phyloP scores from a whole-genome alignment of 2,888 invertebrate species.

The Podotricha telesiphe region DNA sequence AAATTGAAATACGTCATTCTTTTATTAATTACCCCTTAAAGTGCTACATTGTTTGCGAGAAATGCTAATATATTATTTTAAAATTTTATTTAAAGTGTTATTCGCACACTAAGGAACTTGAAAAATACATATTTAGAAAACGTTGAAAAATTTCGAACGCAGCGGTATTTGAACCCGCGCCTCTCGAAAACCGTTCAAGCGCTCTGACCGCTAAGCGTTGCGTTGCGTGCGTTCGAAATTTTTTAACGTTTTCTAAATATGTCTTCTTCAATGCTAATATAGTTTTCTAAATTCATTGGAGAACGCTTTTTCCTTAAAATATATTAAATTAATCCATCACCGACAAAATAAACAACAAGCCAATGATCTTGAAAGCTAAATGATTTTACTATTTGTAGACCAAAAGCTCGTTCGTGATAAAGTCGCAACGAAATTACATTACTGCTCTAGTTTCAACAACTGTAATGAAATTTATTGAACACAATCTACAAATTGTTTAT shows the following conservation, averaged over 20 bases:
- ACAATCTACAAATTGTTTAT: slow-evolving; percentile 10
- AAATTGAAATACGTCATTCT: slow-evolving; percentile 21
- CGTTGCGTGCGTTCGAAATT: too few species aligned
- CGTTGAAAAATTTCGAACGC: too few species aligned
- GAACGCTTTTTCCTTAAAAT: too few species aligned
- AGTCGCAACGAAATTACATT: slow-evolving; percentile 34
- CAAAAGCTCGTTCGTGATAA: slow-evolving; percentile 21
- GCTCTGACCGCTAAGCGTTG: too few species aligned
- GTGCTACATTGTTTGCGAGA: slow-evolving; percentile 10
- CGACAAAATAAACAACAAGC: slow-evolving; percentile 18
- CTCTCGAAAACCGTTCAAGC: too few species aligned
- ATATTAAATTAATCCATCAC: not conserved
- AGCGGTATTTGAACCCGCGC: too few species aligned
- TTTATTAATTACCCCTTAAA: slow-evolving; percentile 18
- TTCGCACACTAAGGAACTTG: too few species aligned
- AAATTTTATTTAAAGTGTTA: too few species aligned
- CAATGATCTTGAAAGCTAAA: slow-evolving; percentile 24
- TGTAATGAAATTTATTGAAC: slow-evolving; percentile 14
- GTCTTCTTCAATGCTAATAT: too few species aligned
- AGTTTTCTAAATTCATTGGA: too few species aligned
- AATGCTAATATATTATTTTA: not conserved
- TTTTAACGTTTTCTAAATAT: too few species aligned
- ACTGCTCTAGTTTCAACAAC: slow-evolving; percentile 30
- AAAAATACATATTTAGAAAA: too few species aligned
- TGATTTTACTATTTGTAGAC: slow-evolving; percentile 20